Percentiles rank a stretch among this genome's conserved stretches.
Conservation (phyloP, 2,113 vertebrate genomes). For the Pimephales promelas region DNA sequence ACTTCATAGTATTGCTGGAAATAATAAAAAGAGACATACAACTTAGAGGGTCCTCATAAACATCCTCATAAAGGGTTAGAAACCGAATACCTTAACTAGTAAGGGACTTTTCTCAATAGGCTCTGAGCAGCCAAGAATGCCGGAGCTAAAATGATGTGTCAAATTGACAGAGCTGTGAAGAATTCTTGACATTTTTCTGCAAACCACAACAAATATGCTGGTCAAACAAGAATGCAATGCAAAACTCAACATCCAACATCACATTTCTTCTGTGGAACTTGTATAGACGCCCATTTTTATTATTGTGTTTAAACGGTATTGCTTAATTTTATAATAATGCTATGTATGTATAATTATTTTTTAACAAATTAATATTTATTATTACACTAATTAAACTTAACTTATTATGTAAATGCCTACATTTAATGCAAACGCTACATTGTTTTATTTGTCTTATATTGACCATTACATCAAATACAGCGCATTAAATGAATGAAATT, state of each 20-base stretch:
- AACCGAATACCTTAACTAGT: neutral
- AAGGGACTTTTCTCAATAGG: neutral
- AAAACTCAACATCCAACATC: neutral
- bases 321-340: neutral
- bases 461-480: neutral
- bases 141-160: conserved; percentile 12
- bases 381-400: neutral
- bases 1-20: conserved; percentile 95
- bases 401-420: neutral
- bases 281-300: no score
- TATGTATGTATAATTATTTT: no score
- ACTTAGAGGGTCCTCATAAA: neutral
- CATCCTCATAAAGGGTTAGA: neutral
- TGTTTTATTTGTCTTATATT: neutral
- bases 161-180: conserved; percentile 21
- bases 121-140: conserved; percentile 1
- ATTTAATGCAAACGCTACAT: neutral
- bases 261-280: neutral
- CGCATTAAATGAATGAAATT: neutral
- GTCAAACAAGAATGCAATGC: conserved; percentile 16
- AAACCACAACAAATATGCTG: conserved; percentile 47
- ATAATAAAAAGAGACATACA: conserved; percentile 44
- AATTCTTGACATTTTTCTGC: conserved; percentile 43
- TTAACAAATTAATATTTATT: neutral
- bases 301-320: neutral